phyloP scores from a whole-genome alignment of 2,888 invertebrate species.

The Ennomos erosarius region DNA sequence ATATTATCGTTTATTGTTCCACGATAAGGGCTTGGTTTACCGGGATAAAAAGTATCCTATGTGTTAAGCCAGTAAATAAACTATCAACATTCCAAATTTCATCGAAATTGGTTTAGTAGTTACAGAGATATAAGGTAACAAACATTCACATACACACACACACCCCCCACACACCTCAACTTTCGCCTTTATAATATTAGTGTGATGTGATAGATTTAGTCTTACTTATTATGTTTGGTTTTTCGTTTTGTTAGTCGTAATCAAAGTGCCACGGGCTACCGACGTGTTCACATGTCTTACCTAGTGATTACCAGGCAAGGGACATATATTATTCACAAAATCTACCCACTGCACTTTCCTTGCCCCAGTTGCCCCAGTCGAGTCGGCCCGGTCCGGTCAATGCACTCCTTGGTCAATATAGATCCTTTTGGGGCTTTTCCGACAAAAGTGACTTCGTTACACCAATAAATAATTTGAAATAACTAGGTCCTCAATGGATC shows the following conservation, averaged over 20 bases:
- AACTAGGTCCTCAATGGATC: too few species aligned
- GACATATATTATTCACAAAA: conserved; percentile 69
- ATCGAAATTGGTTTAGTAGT: too few species aligned
- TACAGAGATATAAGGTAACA: too few species aligned
- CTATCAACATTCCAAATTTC: too few species aligned
- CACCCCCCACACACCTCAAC: too few species aligned
- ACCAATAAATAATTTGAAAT: too few species aligned
- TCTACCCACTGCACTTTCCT: conserved; percentile 56
- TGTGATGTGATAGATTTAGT: neutral
- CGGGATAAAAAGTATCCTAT: too few species aligned
- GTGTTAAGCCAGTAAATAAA: too few species aligned
- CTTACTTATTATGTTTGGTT: neutral
- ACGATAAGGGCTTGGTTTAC: too few species aligned
- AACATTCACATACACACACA: too few species aligned
- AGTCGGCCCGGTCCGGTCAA: conserved; percentile 35
- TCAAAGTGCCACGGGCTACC: conserved; percentile 50
- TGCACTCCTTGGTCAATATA: conserved; percentile 36
- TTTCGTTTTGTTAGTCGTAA: conserved; percentile 44
- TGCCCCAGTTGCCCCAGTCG: conserved; percentile 31
- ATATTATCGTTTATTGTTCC: too few species aligned
- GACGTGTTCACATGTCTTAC: conserved; percentile 65
- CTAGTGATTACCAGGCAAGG: conserved; percentile 70
- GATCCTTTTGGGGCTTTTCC: conserved; percentile 26
- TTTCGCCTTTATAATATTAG: too few species aligned
- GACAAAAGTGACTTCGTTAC: conserved; percentile 5